phyloP scores from a whole-genome alignment of 2,888 invertebrate genomes.

The Ectemnius lituratus region DNA sequence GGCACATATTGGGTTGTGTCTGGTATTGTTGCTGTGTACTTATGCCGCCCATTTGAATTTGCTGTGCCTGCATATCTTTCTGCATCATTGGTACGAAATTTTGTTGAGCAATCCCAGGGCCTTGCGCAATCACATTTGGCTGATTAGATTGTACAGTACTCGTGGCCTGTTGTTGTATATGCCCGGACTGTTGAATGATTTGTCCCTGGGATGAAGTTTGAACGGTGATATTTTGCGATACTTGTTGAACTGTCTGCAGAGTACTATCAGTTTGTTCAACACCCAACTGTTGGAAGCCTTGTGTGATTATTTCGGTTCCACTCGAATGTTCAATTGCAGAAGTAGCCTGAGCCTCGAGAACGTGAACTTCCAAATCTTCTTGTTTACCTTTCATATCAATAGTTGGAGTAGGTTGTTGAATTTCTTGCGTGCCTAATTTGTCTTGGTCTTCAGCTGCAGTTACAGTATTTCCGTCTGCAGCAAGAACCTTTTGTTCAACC shows the following conservation, averaged over 20 bases:
- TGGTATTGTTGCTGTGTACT: conserved; percentile 57
- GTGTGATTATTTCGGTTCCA: conserved; percentile 28
- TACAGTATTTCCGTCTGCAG: conserved; percentile 20
- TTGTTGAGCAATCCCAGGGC: conserved; percentile 43
- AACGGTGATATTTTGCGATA: conserved; percentile 37
- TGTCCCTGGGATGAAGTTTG: conserved; percentile 56
- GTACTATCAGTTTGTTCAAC: conserved; percentile 48
- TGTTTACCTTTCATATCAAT: conserved; percentile 22
- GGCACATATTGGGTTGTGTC: conserved; percentile 51
- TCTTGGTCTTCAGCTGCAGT: neutral
- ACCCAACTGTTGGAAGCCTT: conserved; percentile 27
- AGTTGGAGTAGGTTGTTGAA: neutral
- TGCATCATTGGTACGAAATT: conserved; percentile 44
- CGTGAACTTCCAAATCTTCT: conserved; percentile 38
- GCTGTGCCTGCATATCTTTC: conserved; percentile 53
- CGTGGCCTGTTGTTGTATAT: conserved; percentile 41
- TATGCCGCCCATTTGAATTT: conserved; percentile 37
- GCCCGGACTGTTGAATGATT: conserved; percentile 29
- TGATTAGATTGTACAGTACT: conserved; percentile 55
- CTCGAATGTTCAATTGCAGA: conserved; percentile 29
- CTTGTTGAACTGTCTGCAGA: conserved; percentile 36
- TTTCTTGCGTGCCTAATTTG: neutral
- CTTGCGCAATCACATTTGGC: conserved; percentile 53
- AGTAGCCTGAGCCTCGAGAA: conserved; percentile 36
- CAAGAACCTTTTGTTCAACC: conserved; percentile 79